A percentile compares a stretch with the other conserved stretches of the same genome.
Evolutionary conservation across 1,140 invertebrate species (phyloP).

Genomic region (Drosophila orosa): DNA sequence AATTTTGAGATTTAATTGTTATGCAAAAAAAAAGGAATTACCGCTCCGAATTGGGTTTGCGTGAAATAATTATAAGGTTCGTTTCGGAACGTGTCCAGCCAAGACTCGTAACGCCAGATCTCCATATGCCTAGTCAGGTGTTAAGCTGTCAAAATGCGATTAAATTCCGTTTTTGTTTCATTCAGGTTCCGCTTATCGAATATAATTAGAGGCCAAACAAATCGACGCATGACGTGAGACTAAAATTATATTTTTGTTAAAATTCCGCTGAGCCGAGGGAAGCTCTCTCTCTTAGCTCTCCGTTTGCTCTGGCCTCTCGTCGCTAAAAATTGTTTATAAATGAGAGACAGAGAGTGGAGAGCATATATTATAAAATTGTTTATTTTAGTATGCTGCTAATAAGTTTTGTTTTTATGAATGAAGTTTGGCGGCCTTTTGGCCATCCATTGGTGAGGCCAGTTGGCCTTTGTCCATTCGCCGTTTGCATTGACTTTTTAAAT

Average conservation of each 20-base stretch:
- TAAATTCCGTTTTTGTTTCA: constrained; percentile 3
- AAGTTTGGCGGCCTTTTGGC: constrained; percentile 24
- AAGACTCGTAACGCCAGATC: neutral
- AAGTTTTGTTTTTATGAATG: constrained; percentile 31
- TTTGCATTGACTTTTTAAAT: constrained; percentile 21
- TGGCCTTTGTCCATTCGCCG: constrained; percentile 11
- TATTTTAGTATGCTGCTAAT: constrained; percentile 8
- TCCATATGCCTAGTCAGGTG: constrained; percentile 8
- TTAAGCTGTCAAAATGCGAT: constrained; percentile 22
- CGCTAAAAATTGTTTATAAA: constrained; percentile 15
- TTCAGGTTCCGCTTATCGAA: constrained; percentile 8
- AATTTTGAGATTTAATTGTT: constrained; percentile 1
- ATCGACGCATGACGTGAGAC: constrained; percentile 4
- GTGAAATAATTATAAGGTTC: neutral
- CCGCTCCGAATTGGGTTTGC: neutral
- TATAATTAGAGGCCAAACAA: constrained; percentile 20
- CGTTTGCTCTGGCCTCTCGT: neutral
- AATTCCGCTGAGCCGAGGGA: neutral
- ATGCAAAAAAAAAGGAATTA: constrained; percentile 1
- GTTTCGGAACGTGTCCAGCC: constrained; percentile 15
- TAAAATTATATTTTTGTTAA: constrained; percentile 2
- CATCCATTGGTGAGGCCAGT: constrained; percentile 8
- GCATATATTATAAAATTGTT: constrained; percentile 6
- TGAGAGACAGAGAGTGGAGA: neutral
- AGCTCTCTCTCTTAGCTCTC: neutral